Base-by-base conservation (phyloP, 1,140 invertebrate genomes). In the Drosophila bocki region DNA sequence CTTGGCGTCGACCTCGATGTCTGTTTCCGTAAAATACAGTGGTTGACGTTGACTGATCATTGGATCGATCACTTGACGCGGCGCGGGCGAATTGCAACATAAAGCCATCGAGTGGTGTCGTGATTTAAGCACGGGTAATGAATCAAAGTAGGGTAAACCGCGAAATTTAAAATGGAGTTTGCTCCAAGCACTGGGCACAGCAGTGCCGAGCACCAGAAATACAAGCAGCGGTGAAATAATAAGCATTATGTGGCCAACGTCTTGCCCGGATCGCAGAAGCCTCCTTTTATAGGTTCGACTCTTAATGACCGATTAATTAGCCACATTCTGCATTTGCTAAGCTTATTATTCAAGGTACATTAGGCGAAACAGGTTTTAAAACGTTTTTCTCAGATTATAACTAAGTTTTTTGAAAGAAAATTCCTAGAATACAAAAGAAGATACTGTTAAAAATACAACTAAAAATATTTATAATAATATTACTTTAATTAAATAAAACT, bases 1-100 rank as follows among this genome's bases (percentile, higher is more conserved):
- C 4, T 51, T 64, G 8, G 51, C 13, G 22, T 64, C 72, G 0
- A 3, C 2, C 12, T 22, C 8, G 5, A 75, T 75, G 37, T 75
- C 59, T 3, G 0, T 0, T 32, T 39, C 1, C 0, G 37, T 8
- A 33, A 47, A 41, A 22, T 13, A 42, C 13, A 6, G 3, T 5
- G n/a, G 26, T 29, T 29, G 26, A 26, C 26, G 41, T 3, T 15
- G 11, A 29, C 33, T 33, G 8, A 33, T 33, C 32, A 2, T 1
- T 33, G 7, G 8, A 33, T 9, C 1, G 32, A 9, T 9, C 9
- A 9, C 9, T 33, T 8, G 8, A 33, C 1, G 32, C 32, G 8
- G 26, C 5, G 26, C 5, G 5, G 33, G n/a, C n/a, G 41, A 19
- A 45, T 22, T 29, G 26, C 26, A 29, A 29, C 26, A 47, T 22